phyloP scores from a whole-genome alignment of 2,888 invertebrate genomes.

The Ormia ochracea region DNA sequence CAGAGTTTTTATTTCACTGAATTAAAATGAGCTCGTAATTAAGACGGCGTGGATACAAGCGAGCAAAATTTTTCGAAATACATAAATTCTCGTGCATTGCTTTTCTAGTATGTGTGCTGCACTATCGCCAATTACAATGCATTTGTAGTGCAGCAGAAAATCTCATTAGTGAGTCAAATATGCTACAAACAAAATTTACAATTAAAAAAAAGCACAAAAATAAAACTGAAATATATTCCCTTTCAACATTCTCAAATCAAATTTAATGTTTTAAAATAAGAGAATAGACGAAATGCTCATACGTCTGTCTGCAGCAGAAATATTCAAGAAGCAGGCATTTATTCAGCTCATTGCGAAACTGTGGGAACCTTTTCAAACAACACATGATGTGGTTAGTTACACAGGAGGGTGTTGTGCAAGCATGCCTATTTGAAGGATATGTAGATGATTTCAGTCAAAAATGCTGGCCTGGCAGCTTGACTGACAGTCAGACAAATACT shows the following conservation, averaged over 20 bases:
- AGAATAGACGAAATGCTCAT: background rate
- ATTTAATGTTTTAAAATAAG: background rate
- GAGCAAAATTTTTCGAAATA: conserved; percentile 5
- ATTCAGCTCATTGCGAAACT: background rate
- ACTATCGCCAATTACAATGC: conserved; percentile 14
- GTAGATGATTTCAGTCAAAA: background rate
- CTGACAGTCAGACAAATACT: background rate
- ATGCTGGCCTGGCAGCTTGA: background rate
- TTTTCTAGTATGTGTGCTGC: background rate
- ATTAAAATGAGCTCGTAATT: conserved; percentile 27
- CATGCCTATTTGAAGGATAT: background rate
- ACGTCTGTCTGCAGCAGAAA: background rate
- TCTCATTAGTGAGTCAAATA: conserved; percentile 48
- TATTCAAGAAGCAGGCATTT: background rate
- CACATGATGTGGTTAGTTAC: background rate
- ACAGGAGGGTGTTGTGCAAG: background rate
- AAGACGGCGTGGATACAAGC: background rate
- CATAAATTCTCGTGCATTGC: background rate
- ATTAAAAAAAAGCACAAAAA: conserved; percentile 18
- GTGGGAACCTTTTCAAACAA: background rate
- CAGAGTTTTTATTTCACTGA: background rate
- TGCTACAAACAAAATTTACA: conserved; percentile 40
- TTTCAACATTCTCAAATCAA: conserved; percentile 5
- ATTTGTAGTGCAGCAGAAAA: conserved; percentile 21
- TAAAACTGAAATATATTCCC: background rate